Evolutionary conservation across 2,888 invertebrate genomes (phyloP).

Genomic region (Xylocampa areola): DNA sequence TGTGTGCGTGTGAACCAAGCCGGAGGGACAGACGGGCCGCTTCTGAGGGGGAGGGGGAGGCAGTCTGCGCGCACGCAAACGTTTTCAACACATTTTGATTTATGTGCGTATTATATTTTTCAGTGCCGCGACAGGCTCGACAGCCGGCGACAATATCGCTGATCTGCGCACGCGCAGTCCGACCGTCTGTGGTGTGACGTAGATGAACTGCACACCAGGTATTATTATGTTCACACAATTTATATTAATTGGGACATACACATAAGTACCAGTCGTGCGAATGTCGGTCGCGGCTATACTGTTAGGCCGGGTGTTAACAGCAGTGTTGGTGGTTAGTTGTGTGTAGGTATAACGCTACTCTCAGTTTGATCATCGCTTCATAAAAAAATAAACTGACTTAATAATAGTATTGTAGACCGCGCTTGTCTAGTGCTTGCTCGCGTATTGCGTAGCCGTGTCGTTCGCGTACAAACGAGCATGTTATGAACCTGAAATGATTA

Average conservation of each 20-base stretch:
- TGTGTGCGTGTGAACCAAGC: conserved; percentile 8
- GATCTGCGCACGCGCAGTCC: conserved; percentile 11
- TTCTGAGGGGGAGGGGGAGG: not conserved
- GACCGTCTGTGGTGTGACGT: not conserved
- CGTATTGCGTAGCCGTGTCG: not conserved
- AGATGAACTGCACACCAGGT: not conserved
- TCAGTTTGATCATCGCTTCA: no score
- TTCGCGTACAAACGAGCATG: conserved; percentile 1
- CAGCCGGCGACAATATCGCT: conserved; percentile 19
- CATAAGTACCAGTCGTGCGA: not conserved
- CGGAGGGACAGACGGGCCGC: not conserved
- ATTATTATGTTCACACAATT: not conserved
- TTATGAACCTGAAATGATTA: conserved; percentile 5
- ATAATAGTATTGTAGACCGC: no score
- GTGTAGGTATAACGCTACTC: no score
- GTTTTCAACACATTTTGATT: conserved; percentile 34
- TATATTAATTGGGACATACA: not conserved
- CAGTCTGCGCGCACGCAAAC: conserved; percentile 15
- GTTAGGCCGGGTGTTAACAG: no score
- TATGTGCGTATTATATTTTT: conserved; percentile 17
- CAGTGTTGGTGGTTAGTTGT: no score
- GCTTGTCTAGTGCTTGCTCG: no score
- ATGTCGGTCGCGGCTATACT: no score
- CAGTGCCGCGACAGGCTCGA: conserved; percentile 9
- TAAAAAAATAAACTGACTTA: no score